These are phyloP conservation scores for Eufriesea mexicana DNA, from an alignment of 1,140 invertebrate species.

Conservation along the genomic window DNA sequence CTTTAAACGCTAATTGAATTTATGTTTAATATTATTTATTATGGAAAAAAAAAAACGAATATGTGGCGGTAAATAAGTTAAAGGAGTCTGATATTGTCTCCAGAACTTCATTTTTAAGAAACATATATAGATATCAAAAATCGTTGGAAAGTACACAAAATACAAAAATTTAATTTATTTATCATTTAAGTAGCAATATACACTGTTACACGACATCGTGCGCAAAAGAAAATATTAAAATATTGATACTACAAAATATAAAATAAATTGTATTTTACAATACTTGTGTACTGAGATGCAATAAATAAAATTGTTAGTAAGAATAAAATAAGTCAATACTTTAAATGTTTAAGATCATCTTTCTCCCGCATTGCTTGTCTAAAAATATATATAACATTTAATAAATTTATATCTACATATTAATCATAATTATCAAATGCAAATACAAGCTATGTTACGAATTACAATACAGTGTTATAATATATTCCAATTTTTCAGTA, in stretches of 20 bases:
- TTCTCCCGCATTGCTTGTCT: not conserved
- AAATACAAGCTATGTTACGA: conserved; percentile 18
- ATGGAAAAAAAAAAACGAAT: not conserved
- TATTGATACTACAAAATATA: conserved; percentile 11
- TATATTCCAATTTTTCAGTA: not conserved
- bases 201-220: conserved; percentile 13
- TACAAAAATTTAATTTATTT: conserved; percentile 43
- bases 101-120: not conserved
- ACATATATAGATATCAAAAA: conserved; percentile 13
- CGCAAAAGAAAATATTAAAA: conserved; percentile 31
- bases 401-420: conserved; percentile 33
- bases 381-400: conserved; percentile 21
- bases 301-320: conserved; percentile 40
- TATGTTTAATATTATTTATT: not conserved
- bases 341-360: conserved; percentile 22
- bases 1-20: not conserved
- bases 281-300: conserved; percentile 23
- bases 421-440: conserved; percentile 10
- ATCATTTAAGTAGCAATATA: conserved; percentile 55
- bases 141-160: conserved; percentile 32
- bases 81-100: not conserved
- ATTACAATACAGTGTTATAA: conserved; percentile 8
- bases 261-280: conserved; percentile 30
- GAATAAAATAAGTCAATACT: conserved; percentile 17
- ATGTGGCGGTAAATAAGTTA: conserved; percentile 8